Evolutionary conservation across 1,140 invertebrate species (phyloP).

Genomic region (Drosophila santomea): DNA sequence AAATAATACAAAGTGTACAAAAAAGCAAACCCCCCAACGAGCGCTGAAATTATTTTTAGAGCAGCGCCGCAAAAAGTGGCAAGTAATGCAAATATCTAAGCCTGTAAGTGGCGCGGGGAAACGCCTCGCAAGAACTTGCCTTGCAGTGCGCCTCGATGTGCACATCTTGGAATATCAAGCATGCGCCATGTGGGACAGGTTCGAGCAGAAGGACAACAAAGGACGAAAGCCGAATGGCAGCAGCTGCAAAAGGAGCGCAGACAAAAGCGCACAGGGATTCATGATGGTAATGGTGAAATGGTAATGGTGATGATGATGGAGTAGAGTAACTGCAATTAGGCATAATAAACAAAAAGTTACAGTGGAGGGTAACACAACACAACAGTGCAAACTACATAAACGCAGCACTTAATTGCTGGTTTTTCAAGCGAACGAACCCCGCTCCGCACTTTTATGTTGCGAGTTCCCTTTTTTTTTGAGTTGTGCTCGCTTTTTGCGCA

Average conservation of each 20-base stretch:
- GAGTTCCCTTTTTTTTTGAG: slow-evolving; percentile 29
- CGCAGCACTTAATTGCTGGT: slow-evolving; percentile 79
- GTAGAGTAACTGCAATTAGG: slow-evolving; percentile 82
- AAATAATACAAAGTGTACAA: not conserved
- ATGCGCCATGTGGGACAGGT: slow-evolving; percentile 58
- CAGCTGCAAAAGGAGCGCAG: slow-evolving; percentile 74
- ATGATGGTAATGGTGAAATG: slow-evolving; percentile 11
- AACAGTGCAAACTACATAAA: slow-evolving; percentile 44
- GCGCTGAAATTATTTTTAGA: slow-evolving; percentile 47
- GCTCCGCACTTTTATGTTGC: slow-evolving; percentile 27
- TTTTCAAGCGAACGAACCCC: slow-evolving; percentile 74
- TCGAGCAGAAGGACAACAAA: slow-evolving; percentile 32
- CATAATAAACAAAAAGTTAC: slow-evolving; percentile 83
- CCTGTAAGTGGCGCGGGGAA: slow-evolving; percentile 57
- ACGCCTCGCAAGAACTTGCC: slow-evolving; percentile 43
- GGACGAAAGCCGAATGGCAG: slow-evolving; percentile 48
- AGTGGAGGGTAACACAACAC: slow-evolving; percentile 12
- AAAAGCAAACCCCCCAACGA: slow-evolving; percentile 23
- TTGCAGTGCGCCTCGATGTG: not conserved
- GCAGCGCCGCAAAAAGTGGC: slow-evolving; percentile 56
- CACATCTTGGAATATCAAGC: slow-evolving; percentile 52
- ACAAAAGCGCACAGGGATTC: slow-evolving; percentile 61
- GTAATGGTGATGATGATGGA: slow-evolving; percentile 51
- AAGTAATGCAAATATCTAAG: slow-evolving; percentile 64
- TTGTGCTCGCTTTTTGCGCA: slow-evolving; percentile 53